A percentile compares a stretch with the other conserved stretches of the same genome.
Conservation (phyloP, 2,888 invertebrate species). For the Zygaena filipendulae region DNA sequence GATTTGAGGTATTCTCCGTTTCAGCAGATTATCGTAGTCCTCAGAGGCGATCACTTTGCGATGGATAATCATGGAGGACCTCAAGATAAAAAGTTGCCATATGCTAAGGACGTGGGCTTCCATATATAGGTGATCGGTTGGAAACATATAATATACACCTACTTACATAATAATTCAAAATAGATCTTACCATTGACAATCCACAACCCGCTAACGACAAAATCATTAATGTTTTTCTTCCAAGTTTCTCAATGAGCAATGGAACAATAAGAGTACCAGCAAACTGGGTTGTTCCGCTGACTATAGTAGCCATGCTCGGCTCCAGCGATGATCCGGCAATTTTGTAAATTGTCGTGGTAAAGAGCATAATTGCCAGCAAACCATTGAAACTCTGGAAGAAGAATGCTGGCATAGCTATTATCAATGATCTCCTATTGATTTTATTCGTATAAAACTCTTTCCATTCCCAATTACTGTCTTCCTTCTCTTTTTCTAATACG, state of each 20-base stretch:
- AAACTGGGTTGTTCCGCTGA: constrained; percentile 29
- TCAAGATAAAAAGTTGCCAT: no score
- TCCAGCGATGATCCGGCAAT: constrained; percentile 27
- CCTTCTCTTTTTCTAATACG: constrained; percentile 17
- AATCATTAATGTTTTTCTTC: constrained; percentile 27
- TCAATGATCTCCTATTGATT: constrained; percentile 28
- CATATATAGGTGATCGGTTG: no score
- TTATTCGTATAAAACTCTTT: constrained; percentile 25
- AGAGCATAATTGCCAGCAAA: constrained; percentile 24
- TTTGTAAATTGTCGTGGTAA: constrained; percentile 29
- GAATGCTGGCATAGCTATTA: constrained; percentile 24
- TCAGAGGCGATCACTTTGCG: no score
- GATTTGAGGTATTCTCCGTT: no score
- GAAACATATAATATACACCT: no score
- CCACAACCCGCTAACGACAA: constrained; percentile 26
- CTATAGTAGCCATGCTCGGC: constrained; percentile 30
- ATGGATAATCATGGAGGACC: no score
- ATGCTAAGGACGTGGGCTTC: no score
- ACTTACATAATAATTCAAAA: no score
- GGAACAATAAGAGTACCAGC: constrained; percentile 26
- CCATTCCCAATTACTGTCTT: constrained; percentile 21
- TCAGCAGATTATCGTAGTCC: no score
- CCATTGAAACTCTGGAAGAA: constrained; percentile 32
- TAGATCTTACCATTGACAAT: constrained; percentile 30
- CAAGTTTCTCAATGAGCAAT: constrained; percentile 29